Percentiles rank a stretch among this genome's conserved stretches.
These are phyloP conservation scores for Brachionus calyciflorus DNA, from an alignment of 1,140 invertebrate genomes.

Conservation along the genomic window DNA sequence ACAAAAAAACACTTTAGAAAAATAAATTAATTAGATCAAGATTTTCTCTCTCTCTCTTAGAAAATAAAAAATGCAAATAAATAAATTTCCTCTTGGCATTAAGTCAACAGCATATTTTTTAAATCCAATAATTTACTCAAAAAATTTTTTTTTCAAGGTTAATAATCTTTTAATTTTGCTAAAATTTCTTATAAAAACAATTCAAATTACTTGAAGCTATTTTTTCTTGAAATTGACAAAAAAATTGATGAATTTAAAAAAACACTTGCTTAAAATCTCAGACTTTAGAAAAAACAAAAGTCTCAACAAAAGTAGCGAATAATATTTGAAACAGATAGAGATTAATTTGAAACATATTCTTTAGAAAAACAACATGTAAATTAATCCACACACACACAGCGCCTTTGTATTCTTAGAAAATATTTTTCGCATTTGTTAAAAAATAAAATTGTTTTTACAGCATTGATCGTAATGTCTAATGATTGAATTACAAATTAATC, in stretches of 20 bases:
- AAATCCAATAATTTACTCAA: slow-evolving; percentile 34
- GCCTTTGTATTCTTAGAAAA: background rate
- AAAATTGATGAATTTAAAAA: too few species aligned
- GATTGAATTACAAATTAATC: slow-evolving; percentile 40
- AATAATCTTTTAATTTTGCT: slow-evolving; percentile 8
- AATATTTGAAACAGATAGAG: background rate
- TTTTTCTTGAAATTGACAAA: background rate
- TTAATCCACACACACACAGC: background rate
- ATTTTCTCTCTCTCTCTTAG: too few species aligned
- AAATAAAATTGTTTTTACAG: slow-evolving; percentile 16
- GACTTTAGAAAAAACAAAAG: background rate
- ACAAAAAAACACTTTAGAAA: background rate
- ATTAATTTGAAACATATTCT: slow-evolving; percentile 13
- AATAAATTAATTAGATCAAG: slow-evolving; percentile 28
- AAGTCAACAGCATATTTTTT: slow-evolving; percentile 30
- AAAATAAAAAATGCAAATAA: slow-evolving; percentile 16
- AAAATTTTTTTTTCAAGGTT: background rate
- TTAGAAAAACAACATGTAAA: slow-evolving; percentile 14
- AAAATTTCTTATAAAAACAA: slow-evolving; percentile 26
- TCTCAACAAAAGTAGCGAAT: background rate
- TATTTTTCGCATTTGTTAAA: background rate
- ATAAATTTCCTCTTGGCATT: background rate
- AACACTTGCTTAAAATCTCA: slow-evolving; percentile 37
- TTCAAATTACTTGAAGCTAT: slow-evolving; percentile 1
- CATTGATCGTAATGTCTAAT: slow-evolving; percentile 37